Conservation (phyloP, 2,888 invertebrate genomes). For the Desoria tigrina region DNA sequence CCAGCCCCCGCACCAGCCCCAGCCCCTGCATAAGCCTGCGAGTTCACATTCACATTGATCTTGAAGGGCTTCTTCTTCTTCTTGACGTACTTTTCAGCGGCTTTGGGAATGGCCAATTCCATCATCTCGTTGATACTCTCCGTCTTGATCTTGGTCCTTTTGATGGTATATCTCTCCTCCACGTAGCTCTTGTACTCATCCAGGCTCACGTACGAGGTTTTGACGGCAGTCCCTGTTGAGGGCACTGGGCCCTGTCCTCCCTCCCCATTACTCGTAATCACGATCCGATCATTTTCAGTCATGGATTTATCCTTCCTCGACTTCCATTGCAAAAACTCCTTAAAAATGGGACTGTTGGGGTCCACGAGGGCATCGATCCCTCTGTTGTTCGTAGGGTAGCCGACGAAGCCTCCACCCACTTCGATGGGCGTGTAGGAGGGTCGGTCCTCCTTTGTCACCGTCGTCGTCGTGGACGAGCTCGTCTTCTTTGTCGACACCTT, state of each 20-base stretch:
- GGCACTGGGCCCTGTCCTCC: too few relatives aligned
- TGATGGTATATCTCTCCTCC: background rate
- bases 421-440: background rate
- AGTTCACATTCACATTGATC: background rate
- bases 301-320: constrained; percentile 22
- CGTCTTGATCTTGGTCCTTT: background rate
- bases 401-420: constrained; percentile 7
- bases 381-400: constrained; percentile 1
- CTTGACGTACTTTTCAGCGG: constrained; percentile 3
- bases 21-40: background rate
- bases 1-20: background rate
- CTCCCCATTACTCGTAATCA: constrained; percentile 14
- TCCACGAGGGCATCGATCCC: constrained; percentile 15
- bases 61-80: constrained; percentile 2
- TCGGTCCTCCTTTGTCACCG: background rate
- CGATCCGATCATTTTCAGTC: constrained; percentile 17
- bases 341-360: constrained; percentile 28
- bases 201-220: background rate
- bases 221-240: background rate
- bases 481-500: background rate
- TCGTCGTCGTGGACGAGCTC: background rate
- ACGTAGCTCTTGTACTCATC: background rate
- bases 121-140: constrained; percentile 1
- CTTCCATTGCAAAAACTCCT: constrained; percentile 25
- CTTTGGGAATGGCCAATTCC: constrained; percentile 9